Percentiles rank a stretch among this genome's conserved stretches.
Conservation (phyloP, 64 coral and sea anemone species). For the Stichodactyla mertensii region DNA sequence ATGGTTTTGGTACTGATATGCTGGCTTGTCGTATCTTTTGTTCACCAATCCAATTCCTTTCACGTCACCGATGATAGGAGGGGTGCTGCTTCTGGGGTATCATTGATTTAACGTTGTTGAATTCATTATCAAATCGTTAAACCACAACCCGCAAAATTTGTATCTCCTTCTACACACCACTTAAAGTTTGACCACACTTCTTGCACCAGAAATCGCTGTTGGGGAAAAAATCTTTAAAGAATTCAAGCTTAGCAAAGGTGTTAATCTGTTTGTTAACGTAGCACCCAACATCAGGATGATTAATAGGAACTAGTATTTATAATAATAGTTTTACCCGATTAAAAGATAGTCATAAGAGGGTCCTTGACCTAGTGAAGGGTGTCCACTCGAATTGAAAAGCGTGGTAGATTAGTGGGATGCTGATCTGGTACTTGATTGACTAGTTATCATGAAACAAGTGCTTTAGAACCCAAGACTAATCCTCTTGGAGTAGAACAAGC, state of each 20-base stretch:
- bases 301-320: conserved; percentile 6
- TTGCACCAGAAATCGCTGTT: not conserved
- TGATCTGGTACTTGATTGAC: conserved; percentile 21
- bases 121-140: not conserved
- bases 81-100: not conserved
- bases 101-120: not conserved
- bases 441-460: conserved; percentile 7
- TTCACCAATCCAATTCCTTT: not conserved
- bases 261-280: not conserved
- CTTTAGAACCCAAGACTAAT: not conserved
- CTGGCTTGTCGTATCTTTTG: not conserved
- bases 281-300: not conserved
- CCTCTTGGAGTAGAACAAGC: not conserved
- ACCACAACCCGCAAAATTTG: not conserved
- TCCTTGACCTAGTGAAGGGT: conserved; percentile 23
- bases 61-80: not conserved
- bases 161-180: not conserved
- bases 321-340: conserved; percentile 12
- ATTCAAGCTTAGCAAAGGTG: not conserved
- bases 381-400: conserved; percentile 20
- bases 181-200: not conserved
- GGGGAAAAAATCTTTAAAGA: not conserved
- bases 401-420: conserved; percentile 12
- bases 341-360: conserved; percentile 22
- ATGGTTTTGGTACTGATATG: not conserved